Evolutionary conservation across 2,888 invertebrate genomes (phyloP), one percentile per base, ranked within the genome.

Genomic region (Trachelus stipa): DNA sequence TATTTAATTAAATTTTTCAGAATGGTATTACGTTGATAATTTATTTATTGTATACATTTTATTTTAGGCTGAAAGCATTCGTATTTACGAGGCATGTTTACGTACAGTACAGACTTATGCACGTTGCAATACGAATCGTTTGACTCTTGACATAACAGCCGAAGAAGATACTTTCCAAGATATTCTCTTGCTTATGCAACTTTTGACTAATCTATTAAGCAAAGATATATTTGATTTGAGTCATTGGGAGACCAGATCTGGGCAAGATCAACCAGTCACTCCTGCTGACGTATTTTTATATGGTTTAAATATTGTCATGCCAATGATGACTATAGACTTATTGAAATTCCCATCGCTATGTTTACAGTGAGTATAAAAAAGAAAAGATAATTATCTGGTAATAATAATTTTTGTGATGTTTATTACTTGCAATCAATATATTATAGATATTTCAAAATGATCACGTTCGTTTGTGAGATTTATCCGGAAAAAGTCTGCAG

Each of bases 151-250:
- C 80, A 92, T 93, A 3, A 93, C 94, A 37, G 95, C 95, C 23
- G 96, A 96, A 76, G 97, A 97, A 87, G 96, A 94, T 82, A 94
- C 93, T 75, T 95, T 93, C 85, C 93, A 96, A 91, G 97, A 97
- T 88, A 94, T 98, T 83, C 93, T 95, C 76, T 92, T 97, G 6
- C 93, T 98, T 12, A 95, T 98, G 94, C 96, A 97, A 86, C 92
- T 98, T 79, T 92, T 97, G 31, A 93, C 93, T 3, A 93, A 94
- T 87, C 89, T 94, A 37, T 90, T 94, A 79, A 92, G 93, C 40
- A 94, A 94, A 86, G 92, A 94, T 85, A 92, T 94, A 82, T 91
- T 93, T 74, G 92, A 93, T 85, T 91, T 93, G 79, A 91, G 91
- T 12, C 79, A 76, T 35, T 75, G 79, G 12, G 82, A 83, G 12